Evolutionary conservation across 2,888 invertebrate species (phyloP).

Genomic region (Drosophila atroscutellata): DNA sequence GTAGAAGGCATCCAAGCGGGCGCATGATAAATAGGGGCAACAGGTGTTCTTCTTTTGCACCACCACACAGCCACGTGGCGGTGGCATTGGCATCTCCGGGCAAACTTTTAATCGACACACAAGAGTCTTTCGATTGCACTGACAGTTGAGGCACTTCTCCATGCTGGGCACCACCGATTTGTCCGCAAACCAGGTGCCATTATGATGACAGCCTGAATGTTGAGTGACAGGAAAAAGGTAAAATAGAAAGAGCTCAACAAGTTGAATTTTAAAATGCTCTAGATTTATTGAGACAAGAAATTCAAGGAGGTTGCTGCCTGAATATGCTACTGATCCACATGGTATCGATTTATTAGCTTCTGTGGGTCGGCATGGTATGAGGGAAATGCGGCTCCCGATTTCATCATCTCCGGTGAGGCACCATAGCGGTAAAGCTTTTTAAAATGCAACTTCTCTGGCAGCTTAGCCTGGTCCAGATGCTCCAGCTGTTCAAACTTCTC

Average conservation of each 20-base stretch:
- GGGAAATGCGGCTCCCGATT: constrained; percentile 43
- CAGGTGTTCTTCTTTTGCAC: constrained; percentile 89
- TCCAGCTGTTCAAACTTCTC: neutral
- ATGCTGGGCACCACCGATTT: constrained; percentile 89
- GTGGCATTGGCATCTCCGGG: constrained; percentile 90
- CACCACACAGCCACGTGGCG: constrained; percentile 90
- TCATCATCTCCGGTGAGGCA: constrained; percentile 40
- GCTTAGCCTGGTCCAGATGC: neutral
- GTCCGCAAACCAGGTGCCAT: constrained; percentile 89
- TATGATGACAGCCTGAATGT: constrained; percentile 89
- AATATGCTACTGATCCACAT: constrained; percentile 2
- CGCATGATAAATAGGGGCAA: constrained; percentile 92
- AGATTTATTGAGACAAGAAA: constrained; percentile 21
- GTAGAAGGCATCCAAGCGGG: constrained; percentile 86
- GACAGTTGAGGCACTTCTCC: constrained; percentile 92
- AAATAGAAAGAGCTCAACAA: neutral
- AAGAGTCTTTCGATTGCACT: constrained; percentile 90
- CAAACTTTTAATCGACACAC: constrained; percentile 92
- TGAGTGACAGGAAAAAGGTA: neutral
- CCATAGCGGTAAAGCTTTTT: constrained; percentile 35
- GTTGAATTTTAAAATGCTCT: constrained; percentile 11
- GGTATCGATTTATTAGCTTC: constrained; percentile 11
- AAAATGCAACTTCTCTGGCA: constrained; percentile 2
- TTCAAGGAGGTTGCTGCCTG: neutral
- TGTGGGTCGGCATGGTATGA: constrained; percentile 35